These are phyloP conservation scores for Acropternis orthonyx DNA, from an alignment of 2,797 vertebrate species.

Conservation along the genomic window DNA sequence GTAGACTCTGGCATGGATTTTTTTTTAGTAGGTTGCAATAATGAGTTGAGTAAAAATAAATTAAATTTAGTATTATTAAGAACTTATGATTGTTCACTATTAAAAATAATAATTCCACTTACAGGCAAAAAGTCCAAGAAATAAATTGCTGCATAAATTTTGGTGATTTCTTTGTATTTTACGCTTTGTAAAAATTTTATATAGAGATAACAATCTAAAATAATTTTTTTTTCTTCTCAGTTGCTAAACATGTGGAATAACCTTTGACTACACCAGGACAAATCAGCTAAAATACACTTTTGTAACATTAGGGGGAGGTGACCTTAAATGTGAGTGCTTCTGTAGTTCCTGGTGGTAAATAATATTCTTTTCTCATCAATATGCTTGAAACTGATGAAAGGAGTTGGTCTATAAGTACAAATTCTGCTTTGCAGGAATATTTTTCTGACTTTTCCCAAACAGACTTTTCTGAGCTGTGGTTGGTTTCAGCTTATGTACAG, in stretches of 20 bases:
- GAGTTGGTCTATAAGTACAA: neutral
- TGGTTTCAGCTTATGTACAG: neutral
- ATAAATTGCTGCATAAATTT: neutral
- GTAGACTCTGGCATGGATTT: neutral
- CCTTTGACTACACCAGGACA: neutral
- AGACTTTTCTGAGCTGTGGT: neutral
- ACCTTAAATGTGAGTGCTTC: neutral
- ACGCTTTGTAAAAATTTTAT: neutral
- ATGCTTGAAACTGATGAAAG: neutral
- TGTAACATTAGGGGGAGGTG: neutral
- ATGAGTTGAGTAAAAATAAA: neutral
- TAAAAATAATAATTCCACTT: neutral
- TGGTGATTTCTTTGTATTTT: neutral
- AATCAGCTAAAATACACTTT: neutral
- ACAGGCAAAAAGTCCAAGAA: neutral
- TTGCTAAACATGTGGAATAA: neutral
- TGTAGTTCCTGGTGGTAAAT: neutral
- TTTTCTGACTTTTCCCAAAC: neutral
- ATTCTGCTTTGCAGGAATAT: neutral
- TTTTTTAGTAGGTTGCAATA: neutral
- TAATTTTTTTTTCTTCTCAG: neutral
- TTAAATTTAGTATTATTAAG: slow-evolving; percentile 8
- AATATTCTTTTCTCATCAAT: neutral
- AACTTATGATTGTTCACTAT: neutral
- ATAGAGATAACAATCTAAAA: neutral